Percentiles rank a stretch among this genome's conserved stretches.
These are phyloP conservation scores for Sarcoramphus papa DNA, from an alignment of 2,797 vertebrate species.

Conservation along the genomic window DNA sequence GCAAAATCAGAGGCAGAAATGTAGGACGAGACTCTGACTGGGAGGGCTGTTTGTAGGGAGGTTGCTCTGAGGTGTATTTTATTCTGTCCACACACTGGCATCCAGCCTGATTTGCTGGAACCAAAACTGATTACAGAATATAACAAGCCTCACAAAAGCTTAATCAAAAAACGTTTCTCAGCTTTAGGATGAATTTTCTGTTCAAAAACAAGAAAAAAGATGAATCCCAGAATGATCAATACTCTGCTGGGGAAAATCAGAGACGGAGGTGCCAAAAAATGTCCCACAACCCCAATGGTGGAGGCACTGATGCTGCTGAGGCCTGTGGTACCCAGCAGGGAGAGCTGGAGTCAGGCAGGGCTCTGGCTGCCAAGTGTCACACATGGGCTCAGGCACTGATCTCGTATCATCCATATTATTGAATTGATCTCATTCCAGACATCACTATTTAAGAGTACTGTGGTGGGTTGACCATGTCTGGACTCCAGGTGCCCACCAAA, in stretches of 20 bases:
- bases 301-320: background rate
- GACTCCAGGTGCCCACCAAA: too few species aligned
- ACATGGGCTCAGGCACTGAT: background rate
- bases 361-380: background rate
- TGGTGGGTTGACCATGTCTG: too few species aligned
- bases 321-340: background rate
- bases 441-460: background rate
- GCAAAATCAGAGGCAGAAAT: constrained; percentile 23
- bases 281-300: background rate
- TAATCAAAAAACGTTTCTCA: background rate
- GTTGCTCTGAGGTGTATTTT: background rate
- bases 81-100: background rate
- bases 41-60: background rate
- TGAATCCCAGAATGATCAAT: background rate
- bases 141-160: background rate
- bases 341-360: background rate
- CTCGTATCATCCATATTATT: fast-evolving
- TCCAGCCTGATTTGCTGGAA: background rate
- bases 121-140: background rate
- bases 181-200: background rate
- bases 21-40: background rate
- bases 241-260: background rate
- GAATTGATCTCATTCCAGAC: background rate
- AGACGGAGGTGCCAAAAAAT: background rate
- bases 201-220: background rate